Evolutionary conservation across 2,113 vertebrate genomes (phyloP), one percentile per base, ranked within the genome.

Genomic region (Equus przewalskii): DNA sequence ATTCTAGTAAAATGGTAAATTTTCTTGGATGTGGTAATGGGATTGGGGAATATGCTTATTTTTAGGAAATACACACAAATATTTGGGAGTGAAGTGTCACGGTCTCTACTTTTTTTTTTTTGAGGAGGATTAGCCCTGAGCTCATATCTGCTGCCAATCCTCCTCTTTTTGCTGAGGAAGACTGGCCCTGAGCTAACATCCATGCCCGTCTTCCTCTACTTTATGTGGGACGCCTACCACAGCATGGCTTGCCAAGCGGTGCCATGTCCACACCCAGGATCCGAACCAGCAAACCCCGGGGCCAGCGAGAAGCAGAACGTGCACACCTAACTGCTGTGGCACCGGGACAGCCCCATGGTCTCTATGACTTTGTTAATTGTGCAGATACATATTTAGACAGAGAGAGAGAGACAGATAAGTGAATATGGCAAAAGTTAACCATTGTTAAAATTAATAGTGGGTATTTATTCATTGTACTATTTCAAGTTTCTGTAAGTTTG

Each of bases 1-100:
- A 81, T 49, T 76, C 67, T 69, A 9, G 51, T 60, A 51, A 78
- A 86, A 60, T 62, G 78, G 18, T 58, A 51, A 24, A 75, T 67
- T 73, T 75, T 62, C 46, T 58, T 81, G 22, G 60, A 10, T 76
- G 58, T n/a, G 51, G 49, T 51, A 15, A 60, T n/a, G 44, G 70
- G 54, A 15, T 19, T 56, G 44, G n/a, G 9, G 44, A 33, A 44
- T 26, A 26, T 28, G n/a, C 44, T 83, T 82, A 70, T 65, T 88
- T 56, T 81, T 54, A 88, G 83, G 69, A 82, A 87, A 75, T n/a
- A n/a, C 56, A 41, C 26, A 60, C n/a, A 86, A 92, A 26, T 85
- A 46, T 54, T 64, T 86, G 81, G 75, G 46, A 96, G 36, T 96
- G 56, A 81, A 56, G 64, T 26, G 11, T 28, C 65, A 54, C 28